These are phyloP conservation scores for Ormyrus labotus DNA, from an alignment of 2,888 invertebrate species.

Conservation along the genomic window DNA sequence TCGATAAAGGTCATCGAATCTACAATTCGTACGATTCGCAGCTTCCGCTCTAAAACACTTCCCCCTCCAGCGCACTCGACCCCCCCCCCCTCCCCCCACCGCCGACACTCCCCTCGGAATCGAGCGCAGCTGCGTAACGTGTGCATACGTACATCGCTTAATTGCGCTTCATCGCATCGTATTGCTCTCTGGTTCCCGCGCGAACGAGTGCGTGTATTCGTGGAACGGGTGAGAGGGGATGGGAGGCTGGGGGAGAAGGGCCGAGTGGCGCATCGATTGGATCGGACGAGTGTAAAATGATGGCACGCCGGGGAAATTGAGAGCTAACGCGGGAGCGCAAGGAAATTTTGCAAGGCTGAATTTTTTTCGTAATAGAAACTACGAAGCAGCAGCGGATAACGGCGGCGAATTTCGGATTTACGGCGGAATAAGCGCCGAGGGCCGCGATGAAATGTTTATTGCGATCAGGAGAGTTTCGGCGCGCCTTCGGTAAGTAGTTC, in stretches of 20 bases:
- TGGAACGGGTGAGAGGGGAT: background rate
- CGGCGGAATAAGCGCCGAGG: too few relatives aligned
- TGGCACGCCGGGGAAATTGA: slow-evolving; percentile 55
- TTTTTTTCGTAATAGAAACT: slow-evolving; percentile 12
- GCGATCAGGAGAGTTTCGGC: too few relatives aligned
- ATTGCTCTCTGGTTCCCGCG: slow-evolving; percentile 2
- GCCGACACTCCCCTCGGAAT: background rate
- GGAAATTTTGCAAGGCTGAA: background rate
- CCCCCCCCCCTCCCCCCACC: background rate
- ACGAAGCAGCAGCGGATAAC: background rate
- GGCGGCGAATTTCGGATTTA: too few relatives aligned
- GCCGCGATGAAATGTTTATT: too few relatives aligned
- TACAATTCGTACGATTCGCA: slow-evolving; percentile 30
- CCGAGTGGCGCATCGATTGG: slow-evolving; percentile 42
- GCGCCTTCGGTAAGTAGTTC: too few relatives aligned
- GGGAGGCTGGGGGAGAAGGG: slow-evolving; percentile 29
- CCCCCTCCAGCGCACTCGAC: background rate
- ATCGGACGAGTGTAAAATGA: slow-evolving; percentile 42
- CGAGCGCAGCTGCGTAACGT: slow-evolving; percentile 23
- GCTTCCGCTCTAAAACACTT: slow-evolving; percentile 10
- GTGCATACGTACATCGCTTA: slow-evolving; percentile 28
- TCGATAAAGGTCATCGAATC: slow-evolving; percentile 52
- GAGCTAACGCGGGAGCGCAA: slow-evolving; percentile 12
- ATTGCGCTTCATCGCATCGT: slow-evolving; percentile 33
- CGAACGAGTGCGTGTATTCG: background rate